phyloP scores from a whole-genome alignment of 2,888 invertebrate species.

The Cheilosia vulpina region DNA sequence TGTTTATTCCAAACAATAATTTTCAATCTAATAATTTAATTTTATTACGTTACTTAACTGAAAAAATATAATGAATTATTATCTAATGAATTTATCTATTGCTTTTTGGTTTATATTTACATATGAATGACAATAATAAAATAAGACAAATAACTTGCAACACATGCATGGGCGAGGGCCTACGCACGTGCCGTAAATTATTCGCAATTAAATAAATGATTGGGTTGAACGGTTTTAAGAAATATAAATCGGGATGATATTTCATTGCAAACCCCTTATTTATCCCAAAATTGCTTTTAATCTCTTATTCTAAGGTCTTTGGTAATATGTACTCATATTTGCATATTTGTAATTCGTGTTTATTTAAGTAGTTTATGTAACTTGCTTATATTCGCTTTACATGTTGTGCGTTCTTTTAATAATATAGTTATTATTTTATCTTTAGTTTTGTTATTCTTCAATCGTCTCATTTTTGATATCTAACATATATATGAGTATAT shows the following conservation, averaged over 20 bases:
- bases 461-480: slow-evolving; percentile 24
- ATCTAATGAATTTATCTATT: slow-evolving; percentile 73
- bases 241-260: slow-evolving; percentile 41
- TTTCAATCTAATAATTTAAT: slow-evolving; percentile 68
- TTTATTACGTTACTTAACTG: slow-evolving; percentile 62
- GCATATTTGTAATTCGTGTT: slow-evolving; percentile 42
- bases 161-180: slow-evolving; percentile 5
- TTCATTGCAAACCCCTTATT: slow-evolving; percentile 35
- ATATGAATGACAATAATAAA: slow-evolving; percentile 64
- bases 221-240: slow-evolving; percentile 17
- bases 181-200: slow-evolving; percentile 9
- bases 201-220: slow-evolving; percentile 47
- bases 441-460: neutral
- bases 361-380: slow-evolving; percentile 21
- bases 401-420: slow-evolving; percentile 26
- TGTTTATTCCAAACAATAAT: slow-evolving; percentile 34
- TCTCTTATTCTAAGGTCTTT: slow-evolving; percentile 73
- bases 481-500: slow-evolving; percentile 23
- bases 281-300: slow-evolving; percentile 46
- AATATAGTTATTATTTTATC: slow-evolving; percentile 1
- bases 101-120: slow-evolving; percentile 63
- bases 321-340: slow-evolving; percentile 65
- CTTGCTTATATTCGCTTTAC: slow-evolving; percentile 25
- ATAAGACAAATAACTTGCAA: slow-evolving; percentile 42
- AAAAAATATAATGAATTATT: slow-evolving; percentile 68